Evolutionary conservation across 23 tunicate genomes (phyloP).

Genomic region (Trididemnum clinides): DNA sequence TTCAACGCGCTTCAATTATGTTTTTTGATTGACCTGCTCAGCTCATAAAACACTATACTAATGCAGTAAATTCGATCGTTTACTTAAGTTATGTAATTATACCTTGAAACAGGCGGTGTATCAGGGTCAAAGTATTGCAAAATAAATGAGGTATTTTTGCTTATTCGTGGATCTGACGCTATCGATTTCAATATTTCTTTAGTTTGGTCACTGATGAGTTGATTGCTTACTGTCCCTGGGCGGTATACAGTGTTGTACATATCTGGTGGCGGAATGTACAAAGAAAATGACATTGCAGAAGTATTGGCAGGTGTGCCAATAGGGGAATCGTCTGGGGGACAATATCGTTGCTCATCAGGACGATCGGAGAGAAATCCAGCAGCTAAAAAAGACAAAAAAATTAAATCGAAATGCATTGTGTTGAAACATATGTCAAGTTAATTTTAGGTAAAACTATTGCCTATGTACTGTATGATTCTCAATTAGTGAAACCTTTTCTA

Average conservation of each 20-base stretch:
- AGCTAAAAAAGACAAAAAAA: conserved; percentile 29
- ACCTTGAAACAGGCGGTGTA: conserved; percentile 64
- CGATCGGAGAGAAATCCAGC: conserved; percentile 55
- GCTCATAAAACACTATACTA: neutral
- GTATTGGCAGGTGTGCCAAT: neutral
- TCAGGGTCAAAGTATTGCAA: conserved; percentile 67
- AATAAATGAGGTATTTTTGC: neutral
- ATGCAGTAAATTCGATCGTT: no score
- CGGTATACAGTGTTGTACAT: conserved; percentile 52
- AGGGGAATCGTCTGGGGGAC: neutral
- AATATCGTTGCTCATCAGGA: conserved; percentile 27
- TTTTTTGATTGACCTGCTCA: neutral
- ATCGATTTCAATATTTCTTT: conserved; percentile 32
- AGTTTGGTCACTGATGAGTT: neutral
- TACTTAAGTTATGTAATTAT: no score
- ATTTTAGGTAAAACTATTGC: no score
- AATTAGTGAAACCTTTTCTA: no score
- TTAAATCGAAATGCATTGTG: no score
- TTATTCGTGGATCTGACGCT: neutral
- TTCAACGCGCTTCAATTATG: neutral
- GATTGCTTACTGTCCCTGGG: conserved; percentile 15
- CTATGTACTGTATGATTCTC: no score
- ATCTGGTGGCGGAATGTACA: conserved; percentile 56
- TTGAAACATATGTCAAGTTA: no score
- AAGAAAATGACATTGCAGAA: conserved; percentile 13